phyloP scores from a whole-genome alignment of 2,797 vertebrate species.

The Craterocephalus amniculus region DNA sequence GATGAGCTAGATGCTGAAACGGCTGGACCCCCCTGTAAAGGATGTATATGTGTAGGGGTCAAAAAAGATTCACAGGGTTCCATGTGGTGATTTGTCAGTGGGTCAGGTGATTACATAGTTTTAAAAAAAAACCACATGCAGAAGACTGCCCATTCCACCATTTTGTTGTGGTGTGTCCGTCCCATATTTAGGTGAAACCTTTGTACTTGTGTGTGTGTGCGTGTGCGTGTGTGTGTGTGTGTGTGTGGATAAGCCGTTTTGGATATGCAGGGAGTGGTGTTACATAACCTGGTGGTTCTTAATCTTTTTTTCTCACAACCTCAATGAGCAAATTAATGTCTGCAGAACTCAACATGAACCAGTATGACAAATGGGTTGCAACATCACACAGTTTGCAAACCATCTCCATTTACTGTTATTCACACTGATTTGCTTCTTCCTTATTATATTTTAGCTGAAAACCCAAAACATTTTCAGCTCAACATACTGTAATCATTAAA shows the following conservation, averaged over 20 bases:
- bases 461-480: background rate
- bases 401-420: slow-evolving; percentile 10
- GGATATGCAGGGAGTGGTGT: slow-evolving; percentile 39
- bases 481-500: slow-evolving; percentile 9
- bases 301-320: slow-evolving; percentile 36
- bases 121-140: slow-evolving; percentile 39
- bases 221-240: background rate
- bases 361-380: slow-evolving; percentile 1
- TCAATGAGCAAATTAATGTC: slow-evolving; percentile 15
- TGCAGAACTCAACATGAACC: slow-evolving; percentile 8
- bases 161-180: slow-evolving; percentile 56
- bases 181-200: slow-evolving; percentile 48
- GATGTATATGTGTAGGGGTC: slow-evolving; percentile 9
- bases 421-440: background rate
- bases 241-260: slow-evolving; percentile 24
- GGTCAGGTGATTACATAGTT: slow-evolving; percentile 63
- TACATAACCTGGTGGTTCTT: slow-evolving; percentile 49
- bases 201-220: background rate
- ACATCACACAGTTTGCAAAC: background rate
- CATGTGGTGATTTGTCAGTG: slow-evolving; percentile 43
- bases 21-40: background rate
- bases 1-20: background rate
- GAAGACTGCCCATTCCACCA: slow-evolving; percentile 52
- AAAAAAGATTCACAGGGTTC: slow-evolving; percentile 22
- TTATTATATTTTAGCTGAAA: background rate